phyloP scores from a whole-genome alignment of 2,888 invertebrate genomes.

The Noctuana brunneofusca region DNA sequence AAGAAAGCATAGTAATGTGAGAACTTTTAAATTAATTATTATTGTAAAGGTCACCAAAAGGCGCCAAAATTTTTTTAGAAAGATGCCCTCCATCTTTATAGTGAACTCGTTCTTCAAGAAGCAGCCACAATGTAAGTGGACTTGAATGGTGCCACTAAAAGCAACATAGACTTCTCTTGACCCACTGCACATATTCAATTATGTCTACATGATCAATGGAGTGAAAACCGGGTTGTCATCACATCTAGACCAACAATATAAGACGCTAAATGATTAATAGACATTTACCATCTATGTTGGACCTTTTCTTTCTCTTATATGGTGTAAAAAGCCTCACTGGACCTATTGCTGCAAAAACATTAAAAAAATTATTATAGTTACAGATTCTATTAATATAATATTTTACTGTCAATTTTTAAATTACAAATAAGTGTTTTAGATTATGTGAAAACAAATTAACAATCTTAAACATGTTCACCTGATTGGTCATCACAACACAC shows the following conservation, averaged over 20 bases:
- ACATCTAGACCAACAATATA: too few relatives aligned
- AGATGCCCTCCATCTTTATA: too few relatives aligned
- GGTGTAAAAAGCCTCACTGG: conserved; percentile 96
- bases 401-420: conserved; percentile 46
- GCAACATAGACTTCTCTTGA: too few relatives aligned
- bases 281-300: conserved; percentile 39
- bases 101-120: too few relatives aligned
- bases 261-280: neutral
- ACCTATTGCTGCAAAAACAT: conserved; percentile 86
- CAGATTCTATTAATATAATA: neutral
- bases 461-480: conserved; percentile 74
- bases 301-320: conserved; percentile 92
- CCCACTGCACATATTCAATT: neutral
- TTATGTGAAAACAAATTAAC: neutral
- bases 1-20: too few relatives aligned
- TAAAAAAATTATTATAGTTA: neutral
- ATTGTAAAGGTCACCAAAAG: too few relatives aligned
- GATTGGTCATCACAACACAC: conserved; percentile 97
- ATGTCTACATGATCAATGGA: neutral
- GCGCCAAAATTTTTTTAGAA: too few relatives aligned
- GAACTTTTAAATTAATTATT: too few relatives aligned
- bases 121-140: too few relatives aligned
- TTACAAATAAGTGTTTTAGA: conserved; percentile 65
- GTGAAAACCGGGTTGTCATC: too few relatives aligned
- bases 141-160: too few relatives aligned